phyloP scores from a whole-genome alignment of 2,888 invertebrate genomes.

The Carpatolechia fugitivella region DNA sequence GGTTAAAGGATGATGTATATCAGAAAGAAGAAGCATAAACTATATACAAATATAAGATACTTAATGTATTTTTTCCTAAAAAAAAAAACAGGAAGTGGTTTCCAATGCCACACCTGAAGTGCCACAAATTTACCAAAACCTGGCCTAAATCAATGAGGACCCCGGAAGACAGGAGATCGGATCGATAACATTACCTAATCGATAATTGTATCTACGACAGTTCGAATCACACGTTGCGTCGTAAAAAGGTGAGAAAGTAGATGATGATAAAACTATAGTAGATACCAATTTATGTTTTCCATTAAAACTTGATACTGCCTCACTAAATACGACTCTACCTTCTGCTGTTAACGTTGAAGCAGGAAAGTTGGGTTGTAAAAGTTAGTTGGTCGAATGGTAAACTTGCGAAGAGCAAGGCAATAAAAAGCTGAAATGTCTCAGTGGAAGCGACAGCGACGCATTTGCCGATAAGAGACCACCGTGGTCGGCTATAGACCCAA shows the following conservation, averaged over 20 bases:
- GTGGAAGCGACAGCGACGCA: conserved; percentile 69
- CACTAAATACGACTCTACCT: conserved; percentile 29
- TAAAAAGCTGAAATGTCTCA: conserved; percentile 79
- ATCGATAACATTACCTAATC: conserved; percentile 76
- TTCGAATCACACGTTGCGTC: conserved; percentile 71
- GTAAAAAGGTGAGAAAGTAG: conserved; percentile 79
- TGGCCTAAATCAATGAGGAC: conserved; percentile 70
- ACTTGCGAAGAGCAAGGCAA: conserved; percentile 74
- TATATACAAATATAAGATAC: not conserved
- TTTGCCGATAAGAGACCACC: conserved; percentile 76
- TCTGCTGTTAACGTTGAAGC: not conserved
- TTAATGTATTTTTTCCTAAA: no score
- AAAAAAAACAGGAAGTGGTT: conserved; percentile 45
- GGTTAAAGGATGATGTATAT: not conserved
- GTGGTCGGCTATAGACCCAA: conserved; percentile 55
- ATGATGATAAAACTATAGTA: conserved; percentile 69
- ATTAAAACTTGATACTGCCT: not conserved
- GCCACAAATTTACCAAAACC: conserved; percentile 55
- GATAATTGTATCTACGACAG: conserved; percentile 78
- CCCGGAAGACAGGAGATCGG: conserved; percentile 77
- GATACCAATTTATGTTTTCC: conserved; percentile 30
- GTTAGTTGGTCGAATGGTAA: conserved; percentile 40
- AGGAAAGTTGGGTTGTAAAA: conserved; percentile 19
- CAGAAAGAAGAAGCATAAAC: not conserved
- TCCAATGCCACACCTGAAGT: conserved; percentile 37